Evolutionary conservation across 2,113 vertebrate genomes (phyloP), one percentile per base, ranked within the genome.

Genomic region (Procavia capensis): DNA sequence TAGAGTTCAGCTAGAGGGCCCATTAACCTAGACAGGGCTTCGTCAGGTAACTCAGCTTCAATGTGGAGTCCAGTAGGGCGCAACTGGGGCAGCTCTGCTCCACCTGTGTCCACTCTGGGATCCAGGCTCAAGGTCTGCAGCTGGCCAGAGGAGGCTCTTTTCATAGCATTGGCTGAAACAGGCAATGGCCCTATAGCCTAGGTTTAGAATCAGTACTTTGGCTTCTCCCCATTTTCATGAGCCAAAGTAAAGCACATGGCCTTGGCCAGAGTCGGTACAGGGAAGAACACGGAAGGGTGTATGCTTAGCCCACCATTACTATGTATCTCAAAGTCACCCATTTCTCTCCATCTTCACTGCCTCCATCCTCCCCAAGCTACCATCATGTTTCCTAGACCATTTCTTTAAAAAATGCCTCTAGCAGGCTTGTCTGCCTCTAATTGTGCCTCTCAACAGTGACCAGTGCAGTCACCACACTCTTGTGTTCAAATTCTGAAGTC

Each of bases 31-130:
- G 43, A 16, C n/a, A 2, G 24, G 29, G n/a, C 54, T 17, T 9
- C 27, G 6, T 43, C 74, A 36, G 27, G 57, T 3, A 36, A 13
- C n/a, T 61, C 34, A 16, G 14, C 50, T 54, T 16, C 50, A 54
- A 50, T 8, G 9, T 50, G 47, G 47, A 50, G 47, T 50, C 47
- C 47, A 50, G 47, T 13, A 50, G 47, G 47, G 47, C 8, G 47
- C 11, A 13, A n/a, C n/a, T n/a, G n/a, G n/a, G n/a, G n/a, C n/a
- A n/a, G n/a, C n/a, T n/a, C n/a, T 36, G 17, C 47, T 17, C 25
- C n/a, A 7, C 6, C n/a, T 1, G 3, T n/a, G 19, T 54, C 14
- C 57, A 39, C 19, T 54, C 50, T 0, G 1, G 43, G 54, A 29
- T 57, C 66, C 54, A 25, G 19, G 57, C 17, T 43, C 31, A 16